Conservation (phyloP, 2,113 vertebrate species). For the Octodon degus region DNA sequence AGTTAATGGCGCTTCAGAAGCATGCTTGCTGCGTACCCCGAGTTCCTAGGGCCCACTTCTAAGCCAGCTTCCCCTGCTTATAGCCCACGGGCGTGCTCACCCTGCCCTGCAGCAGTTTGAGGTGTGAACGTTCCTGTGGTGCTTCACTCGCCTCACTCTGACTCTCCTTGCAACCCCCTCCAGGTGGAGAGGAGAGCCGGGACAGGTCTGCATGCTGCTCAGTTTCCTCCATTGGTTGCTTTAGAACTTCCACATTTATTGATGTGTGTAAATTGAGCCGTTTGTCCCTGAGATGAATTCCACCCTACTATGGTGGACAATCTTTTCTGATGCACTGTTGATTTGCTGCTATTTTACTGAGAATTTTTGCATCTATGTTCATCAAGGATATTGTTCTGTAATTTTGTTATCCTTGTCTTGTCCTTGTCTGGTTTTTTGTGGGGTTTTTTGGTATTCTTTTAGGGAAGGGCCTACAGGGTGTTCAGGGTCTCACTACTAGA, state of each 20-base stretch:
- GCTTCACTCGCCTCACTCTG: background rate
- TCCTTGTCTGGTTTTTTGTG: background rate
- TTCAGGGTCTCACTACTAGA: too few species aligned
- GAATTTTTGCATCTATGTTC: background rate
- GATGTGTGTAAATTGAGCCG: background rate
- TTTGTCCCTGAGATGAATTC: background rate
- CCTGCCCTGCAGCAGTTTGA: background rate
- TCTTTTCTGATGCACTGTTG: background rate
- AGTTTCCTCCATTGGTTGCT: background rate
- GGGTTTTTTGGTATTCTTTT: too few species aligned
- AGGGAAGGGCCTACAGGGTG: too few species aligned
- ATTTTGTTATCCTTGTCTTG: background rate
- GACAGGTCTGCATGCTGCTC: background rate
- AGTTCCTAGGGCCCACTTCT: too few species aligned
- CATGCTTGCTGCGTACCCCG: too few species aligned
- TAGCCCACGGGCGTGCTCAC: background rate
- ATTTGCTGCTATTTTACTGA: background rate
- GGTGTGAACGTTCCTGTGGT: background rate
- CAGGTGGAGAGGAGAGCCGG: background rate
- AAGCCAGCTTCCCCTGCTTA: background rate
- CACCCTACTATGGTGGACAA: background rate
- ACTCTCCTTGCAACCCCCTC: background rate
- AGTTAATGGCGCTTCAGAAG: background rate
- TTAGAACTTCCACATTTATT: background rate
- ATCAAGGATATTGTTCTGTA: background rate